phyloP scores from a whole-genome alignment of 2,113 vertebrate species.

The Indri indri region DNA sequence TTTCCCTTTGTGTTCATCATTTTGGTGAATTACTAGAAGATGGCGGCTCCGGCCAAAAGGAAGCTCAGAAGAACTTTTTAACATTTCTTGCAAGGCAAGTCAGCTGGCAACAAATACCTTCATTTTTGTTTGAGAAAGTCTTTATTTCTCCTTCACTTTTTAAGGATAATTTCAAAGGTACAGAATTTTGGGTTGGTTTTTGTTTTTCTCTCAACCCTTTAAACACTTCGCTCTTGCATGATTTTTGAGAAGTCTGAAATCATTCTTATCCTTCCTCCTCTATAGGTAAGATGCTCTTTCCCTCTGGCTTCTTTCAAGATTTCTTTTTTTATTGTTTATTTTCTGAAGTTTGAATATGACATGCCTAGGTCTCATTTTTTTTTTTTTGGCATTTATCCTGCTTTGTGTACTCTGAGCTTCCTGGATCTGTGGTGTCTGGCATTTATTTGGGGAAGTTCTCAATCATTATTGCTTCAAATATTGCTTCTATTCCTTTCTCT shows the following conservation, averaged over 20 bases:
- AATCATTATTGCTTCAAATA: neutral
- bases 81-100: neutral
- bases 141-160: neutral
- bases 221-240: neutral
- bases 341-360: neutral
- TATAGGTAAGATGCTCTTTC: neutral
- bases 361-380: neutral
- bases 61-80: neutral
- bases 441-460: neutral
- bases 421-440: neutral
- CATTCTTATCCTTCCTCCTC: neutral
- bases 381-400: neutral
- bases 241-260: neutral
- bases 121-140: neutral
- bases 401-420: neutral
- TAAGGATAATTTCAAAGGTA: neutral
- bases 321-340: neutral
- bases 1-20: too few species aligned
- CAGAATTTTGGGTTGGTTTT: neutral
- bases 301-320: neutral
- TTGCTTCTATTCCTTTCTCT: neutral
- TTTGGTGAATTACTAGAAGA: too few species aligned
- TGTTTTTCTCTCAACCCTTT: too few species aligned
- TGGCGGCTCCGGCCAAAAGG: too few species aligned
- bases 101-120: neutral